Evolutionary conservation across 2,113 vertebrate genomes (phyloP).

Genomic region (Pithys albifrons): DNA sequence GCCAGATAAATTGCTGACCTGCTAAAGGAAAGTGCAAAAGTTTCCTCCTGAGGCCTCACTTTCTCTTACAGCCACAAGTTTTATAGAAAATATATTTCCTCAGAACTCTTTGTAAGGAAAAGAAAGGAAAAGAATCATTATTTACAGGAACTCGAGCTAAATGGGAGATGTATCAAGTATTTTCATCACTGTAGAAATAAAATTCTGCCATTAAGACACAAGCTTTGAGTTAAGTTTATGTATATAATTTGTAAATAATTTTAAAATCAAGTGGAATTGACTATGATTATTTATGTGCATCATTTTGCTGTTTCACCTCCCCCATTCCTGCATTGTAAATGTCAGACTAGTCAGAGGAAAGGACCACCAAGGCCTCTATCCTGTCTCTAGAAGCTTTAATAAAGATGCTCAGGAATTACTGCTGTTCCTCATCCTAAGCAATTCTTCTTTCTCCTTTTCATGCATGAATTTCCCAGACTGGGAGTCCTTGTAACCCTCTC

Average conservation of each 20-base stretch:
- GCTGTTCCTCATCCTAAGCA: background rate
- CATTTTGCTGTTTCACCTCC: background rate
- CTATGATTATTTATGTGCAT: background rate
- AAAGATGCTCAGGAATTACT: background rate
- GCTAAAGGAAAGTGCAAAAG: background rate
- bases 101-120: background rate
- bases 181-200: background rate
- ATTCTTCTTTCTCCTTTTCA: background rate
- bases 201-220: background rate
- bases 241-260: background rate
- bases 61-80: background rate
- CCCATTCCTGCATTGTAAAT: background rate
- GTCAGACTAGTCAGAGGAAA: background rate
- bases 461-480: background rate
- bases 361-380: background rate
- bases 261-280: background rate
- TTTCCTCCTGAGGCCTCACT: background rate
- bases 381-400: background rate
- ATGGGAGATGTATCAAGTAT: background rate
- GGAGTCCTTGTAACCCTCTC: background rate
- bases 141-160: background rate
- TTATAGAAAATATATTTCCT: constrained; percentile 10
- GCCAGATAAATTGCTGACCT: background rate
- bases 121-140: background rate
- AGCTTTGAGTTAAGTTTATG: background rate